A percentile compares a stretch with the other conserved stretches of the same genome.
Evolutionary conservation across 92 coral and sea anemone genomes (phyloP).

Genomic region (Phymanthus crucifer): DNA sequence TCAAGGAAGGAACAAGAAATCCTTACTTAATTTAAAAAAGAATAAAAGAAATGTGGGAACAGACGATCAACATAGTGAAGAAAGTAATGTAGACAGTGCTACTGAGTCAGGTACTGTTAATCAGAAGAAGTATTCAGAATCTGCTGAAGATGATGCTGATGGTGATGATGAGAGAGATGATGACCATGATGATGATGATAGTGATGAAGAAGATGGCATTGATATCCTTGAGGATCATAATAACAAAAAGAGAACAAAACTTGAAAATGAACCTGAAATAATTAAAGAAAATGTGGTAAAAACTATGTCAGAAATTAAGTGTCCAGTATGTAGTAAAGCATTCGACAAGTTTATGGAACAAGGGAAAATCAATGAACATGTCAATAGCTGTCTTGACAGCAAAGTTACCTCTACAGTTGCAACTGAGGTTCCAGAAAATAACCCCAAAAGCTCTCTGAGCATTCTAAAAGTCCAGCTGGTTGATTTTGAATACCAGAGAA

Average conservation of each 20-base stretch:
- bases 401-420: conserved; percentile 9
- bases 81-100: background rate
- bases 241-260: conserved; percentile 20
- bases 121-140: background rate
- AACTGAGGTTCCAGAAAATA: conserved; percentile 16
- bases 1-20: conserved; percentile 3
- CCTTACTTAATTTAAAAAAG: conserved; percentile 10
- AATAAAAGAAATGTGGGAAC: conserved; percentile 21
- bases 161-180: conserved; percentile 36
- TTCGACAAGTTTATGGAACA: conserved; percentile 39
- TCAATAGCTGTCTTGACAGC: conserved; percentile 75
- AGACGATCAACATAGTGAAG: background rate
- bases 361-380: conserved; percentile 63
- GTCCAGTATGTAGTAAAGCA: conserved; percentile 71
- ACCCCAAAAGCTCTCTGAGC: conserved; percentile 33
- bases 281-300: background rate
- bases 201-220: conserved; percentile 28
- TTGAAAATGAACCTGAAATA: background rate
- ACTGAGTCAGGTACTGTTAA: background rate
- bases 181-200: conserved; percentile 34
- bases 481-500: conserved; percentile 31
- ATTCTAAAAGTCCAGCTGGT: conserved; percentile 30
- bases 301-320: background rate
- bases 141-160: background rate
- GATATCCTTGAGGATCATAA: conserved; percentile 11